Base-by-base conservation (phyloP, 2,113 vertebrate species). In the Phalacrocorax carbo region DNA sequence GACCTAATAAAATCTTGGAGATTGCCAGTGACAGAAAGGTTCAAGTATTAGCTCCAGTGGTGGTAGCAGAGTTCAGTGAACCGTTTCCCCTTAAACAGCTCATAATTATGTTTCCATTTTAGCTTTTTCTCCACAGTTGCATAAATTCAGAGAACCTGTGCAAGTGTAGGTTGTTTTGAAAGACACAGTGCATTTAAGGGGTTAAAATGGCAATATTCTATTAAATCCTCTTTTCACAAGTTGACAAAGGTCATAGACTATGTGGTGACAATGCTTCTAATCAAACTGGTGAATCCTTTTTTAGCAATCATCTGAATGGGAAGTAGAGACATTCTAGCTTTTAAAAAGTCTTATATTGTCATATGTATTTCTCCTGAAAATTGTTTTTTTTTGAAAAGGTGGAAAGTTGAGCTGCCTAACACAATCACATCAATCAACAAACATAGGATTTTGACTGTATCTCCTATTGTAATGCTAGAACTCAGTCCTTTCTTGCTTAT, bases 161-260 rank as follows among this genome's bases (percentile, higher is more conserved):
- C 20, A 60, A 94, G 12, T 22, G 11, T 26, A 77, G 46, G 32
- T 40, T 73, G n/a, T 92, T 94, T 88, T 76, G 75, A 83, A 89
- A 91, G n/a, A 30, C 84, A 27, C 9, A 61, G 12, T 82, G 48
- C 26, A 38, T 71, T 77, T 75, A 79, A 86, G 68, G 77, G 46
- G 91, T 94, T 96, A 94, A 94, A 85, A 82, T 55, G 12, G 42
- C 61, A 87, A 87, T 88, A 93, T 32, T 73, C 61, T 93, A 62
- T 93, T 90, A 96, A 93, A 93, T 68, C 13, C 17, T 92, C 42
- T 80, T 93, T 93, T 91, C 51, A 70, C 13, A 89, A 94, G 82
- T 76, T 89, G 57, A 70, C 82, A 90, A 87, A 81, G 42, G 42
- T 90, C 51, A 88, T 42, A 85, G 62, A 77, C 66, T 60, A 73